These are phyloP conservation scores for Lycaon pictus DNA, from an alignment of 2,113 vertebrate species.

Conservation along the genomic window DNA sequence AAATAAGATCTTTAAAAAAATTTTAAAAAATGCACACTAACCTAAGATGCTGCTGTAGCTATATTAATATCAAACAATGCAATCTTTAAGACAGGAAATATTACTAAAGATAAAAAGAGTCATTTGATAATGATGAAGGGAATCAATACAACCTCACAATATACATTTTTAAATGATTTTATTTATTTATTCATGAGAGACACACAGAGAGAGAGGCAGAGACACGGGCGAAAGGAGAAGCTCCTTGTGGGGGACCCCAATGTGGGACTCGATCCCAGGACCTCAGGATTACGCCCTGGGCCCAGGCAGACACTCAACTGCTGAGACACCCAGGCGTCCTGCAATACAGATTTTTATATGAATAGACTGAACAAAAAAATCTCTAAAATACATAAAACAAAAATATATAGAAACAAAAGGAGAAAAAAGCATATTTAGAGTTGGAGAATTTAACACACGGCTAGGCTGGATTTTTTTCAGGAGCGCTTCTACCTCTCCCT, in stretches of 20 bases:
- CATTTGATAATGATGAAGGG: not conserved
- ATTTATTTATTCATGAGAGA: no score
- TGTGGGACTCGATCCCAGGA: no score
- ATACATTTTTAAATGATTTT: not conserved
- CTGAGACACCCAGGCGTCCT: no score
- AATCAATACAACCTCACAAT: not conserved
- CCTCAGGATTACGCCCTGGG: no score
- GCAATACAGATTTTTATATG: not conserved
- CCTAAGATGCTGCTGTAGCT: not conserved
- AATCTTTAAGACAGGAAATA: not conserved
- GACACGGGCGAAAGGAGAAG: no score
- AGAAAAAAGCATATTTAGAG: not conserved
- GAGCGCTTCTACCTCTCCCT: not conserved
- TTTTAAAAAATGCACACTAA: not conserved
- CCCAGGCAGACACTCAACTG: no score
- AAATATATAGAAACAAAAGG: not conserved
- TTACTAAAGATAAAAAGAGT: not conserved
- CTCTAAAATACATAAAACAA: not conserved
- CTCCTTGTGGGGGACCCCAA: no score
- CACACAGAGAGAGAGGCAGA: no score
- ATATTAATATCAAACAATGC: not conserved
- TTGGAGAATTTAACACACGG: not conserved
- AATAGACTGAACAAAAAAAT: not conserved
- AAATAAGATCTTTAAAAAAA: no score
- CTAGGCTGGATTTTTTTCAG: not conserved